phyloP scores from a whole-genome alignment of 2,797 vertebrate species.

The Anisognathus igniventris region DNA sequence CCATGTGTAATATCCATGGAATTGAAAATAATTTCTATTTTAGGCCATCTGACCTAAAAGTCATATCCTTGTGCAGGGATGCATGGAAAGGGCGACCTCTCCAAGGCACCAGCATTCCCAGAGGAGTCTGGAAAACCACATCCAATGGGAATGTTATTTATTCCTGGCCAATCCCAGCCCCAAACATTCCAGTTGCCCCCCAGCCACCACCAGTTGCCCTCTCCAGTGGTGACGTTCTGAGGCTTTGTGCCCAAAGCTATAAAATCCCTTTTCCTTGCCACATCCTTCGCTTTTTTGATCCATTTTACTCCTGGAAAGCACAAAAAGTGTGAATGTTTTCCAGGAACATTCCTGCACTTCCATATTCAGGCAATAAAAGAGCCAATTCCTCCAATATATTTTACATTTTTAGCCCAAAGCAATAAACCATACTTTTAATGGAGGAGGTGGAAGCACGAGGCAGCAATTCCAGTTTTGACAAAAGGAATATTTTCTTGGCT shows the following conservation, averaged over 20 bases:
- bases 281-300: background rate
- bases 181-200: background rate
- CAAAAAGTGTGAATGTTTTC: background rate
- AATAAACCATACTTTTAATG: background rate
- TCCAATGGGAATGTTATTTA: background rate
- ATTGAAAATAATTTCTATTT: background rate
- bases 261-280: background rate
- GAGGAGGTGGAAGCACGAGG: background rate
- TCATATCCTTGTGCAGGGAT: background rate
- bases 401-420: background rate
- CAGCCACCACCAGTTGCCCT: background rate
- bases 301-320: background rate
- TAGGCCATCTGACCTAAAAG: background rate
- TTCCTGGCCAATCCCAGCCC: background rate
- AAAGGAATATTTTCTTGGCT: background rate
- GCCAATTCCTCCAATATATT: accelerated
- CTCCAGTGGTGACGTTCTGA: accelerated
- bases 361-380: background rate
- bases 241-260: background rate
- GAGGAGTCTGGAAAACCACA: background rate
- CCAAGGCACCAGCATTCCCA: background rate
- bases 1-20: accelerated
- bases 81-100: background rate
- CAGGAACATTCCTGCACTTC: background rate
- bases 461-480: background rate